Base-by-base conservation (phyloP, 64 coral and sea anemone genomes). In the Porites australiensis region DNA sequence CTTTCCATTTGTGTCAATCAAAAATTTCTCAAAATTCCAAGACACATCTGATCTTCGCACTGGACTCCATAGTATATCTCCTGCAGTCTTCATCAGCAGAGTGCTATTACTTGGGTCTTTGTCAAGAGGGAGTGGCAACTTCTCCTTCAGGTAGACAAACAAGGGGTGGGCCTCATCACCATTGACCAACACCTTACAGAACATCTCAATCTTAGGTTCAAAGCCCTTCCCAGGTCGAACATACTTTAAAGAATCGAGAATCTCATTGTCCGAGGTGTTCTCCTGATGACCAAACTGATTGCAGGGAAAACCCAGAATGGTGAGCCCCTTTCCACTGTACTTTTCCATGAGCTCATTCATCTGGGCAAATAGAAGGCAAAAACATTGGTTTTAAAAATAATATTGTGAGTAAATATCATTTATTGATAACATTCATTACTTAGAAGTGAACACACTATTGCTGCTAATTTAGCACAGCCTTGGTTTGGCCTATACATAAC, bases 1-100 rank as follows among this genome's bases (percentile, higher is more conserved):
- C 23, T 87, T 69, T 13, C 96, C 96, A 77, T 87, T 84, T 53
- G 72, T 45, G 82, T 98, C 90, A 20, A 98, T 79, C 21, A 98
- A 86, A 79, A 98, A 98, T 82, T 98, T 98, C 88, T 98, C 96
- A 98, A 98, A 98, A 93, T 98, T 98, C 96, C 96, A 98, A 18
- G 90, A 27, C 44, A 98, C 51, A 27, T 98, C 96, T 19, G 47
- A 95, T 18, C 96, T 82, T 6, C 82, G 75, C 43, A 98, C 94
- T 64, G 96, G 96, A 44, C 21, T 82, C 96, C 96, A 98, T 55
- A 93, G 54, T 8, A 98, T 90, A 37, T 37, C 27, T 78, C 83
- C 82, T 4, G 11, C 62, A 61, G 90, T 72, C 3, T 12, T 51
- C 72, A 82, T 90, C 22, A 95, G 58, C 44, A 45, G 4, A 50